phyloP scores from a whole-genome alignment of 2,113 vertebrate genomes.

The Marcusenius ussheri region DNA sequence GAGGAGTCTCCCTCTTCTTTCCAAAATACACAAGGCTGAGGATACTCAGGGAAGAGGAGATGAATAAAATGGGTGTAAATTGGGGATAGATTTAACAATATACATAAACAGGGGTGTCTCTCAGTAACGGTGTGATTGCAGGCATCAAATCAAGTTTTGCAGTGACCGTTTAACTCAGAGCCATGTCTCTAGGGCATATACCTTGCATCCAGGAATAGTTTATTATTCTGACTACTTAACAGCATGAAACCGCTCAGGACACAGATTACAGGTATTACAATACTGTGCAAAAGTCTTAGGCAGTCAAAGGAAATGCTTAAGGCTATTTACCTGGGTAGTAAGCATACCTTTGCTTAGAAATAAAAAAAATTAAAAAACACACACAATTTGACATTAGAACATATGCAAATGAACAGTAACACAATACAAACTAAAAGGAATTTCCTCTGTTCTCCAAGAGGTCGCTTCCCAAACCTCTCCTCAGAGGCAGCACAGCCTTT shows the following conservation, averaged over 20 bases:
- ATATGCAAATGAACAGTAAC: background rate
- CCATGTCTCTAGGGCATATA: background rate
- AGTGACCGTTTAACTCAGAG: background rate
- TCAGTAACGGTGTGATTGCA: background rate
- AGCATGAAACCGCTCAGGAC: background rate
- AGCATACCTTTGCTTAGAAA: background rate
- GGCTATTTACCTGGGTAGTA: background rate
- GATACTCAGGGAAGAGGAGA: background rate
- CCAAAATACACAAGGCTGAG: background rate
- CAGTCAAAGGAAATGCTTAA: background rate
- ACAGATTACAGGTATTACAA: background rate
- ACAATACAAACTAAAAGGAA: background rate
- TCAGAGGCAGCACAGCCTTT: background rate
- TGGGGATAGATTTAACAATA: background rate
- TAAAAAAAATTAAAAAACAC: background rate
- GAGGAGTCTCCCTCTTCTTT: background rate
- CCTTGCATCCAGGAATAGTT: background rate
- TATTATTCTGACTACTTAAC: background rate
- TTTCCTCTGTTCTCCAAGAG: background rate
- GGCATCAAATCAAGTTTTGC: background rate
- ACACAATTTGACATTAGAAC: background rate
- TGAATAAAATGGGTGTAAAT: background rate
- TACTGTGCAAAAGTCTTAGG: background rate
- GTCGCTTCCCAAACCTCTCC: background rate
- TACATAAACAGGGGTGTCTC: background rate